Conservation (phyloP, 2,113 vertebrate species). For the Semicossyphus pulcher region DNA sequence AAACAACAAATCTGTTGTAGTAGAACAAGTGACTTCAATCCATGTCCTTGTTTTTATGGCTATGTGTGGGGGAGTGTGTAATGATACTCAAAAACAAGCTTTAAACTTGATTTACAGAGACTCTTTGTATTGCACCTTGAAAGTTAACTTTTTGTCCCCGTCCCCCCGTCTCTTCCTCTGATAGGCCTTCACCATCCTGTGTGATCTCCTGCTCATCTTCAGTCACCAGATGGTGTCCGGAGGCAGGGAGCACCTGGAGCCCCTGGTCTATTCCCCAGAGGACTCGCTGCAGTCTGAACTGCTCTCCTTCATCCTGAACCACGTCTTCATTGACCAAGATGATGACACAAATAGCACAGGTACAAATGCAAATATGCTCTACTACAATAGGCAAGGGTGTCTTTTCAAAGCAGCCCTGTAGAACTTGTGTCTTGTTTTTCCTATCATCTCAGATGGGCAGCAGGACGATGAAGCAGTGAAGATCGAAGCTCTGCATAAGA, state of each 20-base stretch:
- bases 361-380: slow-evolving; percentile 58
- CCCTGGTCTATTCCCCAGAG: slow-evolving; percentile 95
- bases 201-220: slow-evolving; percentile 98
- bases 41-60: not conserved
- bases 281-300: slow-evolving; percentile 95
- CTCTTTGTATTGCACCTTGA: not conserved
- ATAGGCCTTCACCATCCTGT: slow-evolving; percentile 98
- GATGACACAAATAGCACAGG: slow-evolving; percentile 96
- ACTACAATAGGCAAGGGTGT: not conserved
- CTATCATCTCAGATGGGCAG: slow-evolving; percentile 89
- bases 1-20: too few species aligned
- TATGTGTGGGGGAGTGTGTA: not conserved
- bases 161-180: slow-evolving; percentile 1
- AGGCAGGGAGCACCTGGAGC: slow-evolving; percentile 94
- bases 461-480: slow-evolving; percentile 98
- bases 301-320: slow-evolving; percentile 97
- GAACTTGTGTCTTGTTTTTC: not conserved
- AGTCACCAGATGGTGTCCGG: slow-evolving; percentile 99
- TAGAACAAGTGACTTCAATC: not conserved
- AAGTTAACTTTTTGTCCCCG: not conserved
- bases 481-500: slow-evolving; percentile 98
- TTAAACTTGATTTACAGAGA: not conserved
- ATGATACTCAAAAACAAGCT: not conserved
- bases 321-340: slow-evolving; percentile 99
- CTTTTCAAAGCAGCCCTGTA: not conserved